Evolutionary conservation across 2,113 vertebrate genomes (phyloP).

Genomic region (Engystomops pustulosus): DNA sequence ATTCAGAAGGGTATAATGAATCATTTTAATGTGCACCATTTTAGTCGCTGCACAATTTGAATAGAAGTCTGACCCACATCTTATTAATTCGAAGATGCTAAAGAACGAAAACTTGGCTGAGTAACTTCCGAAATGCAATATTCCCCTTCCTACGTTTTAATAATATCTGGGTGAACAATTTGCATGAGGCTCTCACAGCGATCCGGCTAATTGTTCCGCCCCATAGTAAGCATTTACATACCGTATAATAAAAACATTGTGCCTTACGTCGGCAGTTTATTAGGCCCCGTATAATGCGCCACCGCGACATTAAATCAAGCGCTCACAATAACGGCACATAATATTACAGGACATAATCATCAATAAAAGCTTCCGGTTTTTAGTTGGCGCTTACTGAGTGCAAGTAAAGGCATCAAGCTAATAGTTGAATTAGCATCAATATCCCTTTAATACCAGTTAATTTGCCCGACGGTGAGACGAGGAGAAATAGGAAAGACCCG

Average conservation of each 20-base stretch:
- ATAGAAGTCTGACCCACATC: constrained; percentile 23
- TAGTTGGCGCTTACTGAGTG: neutral
- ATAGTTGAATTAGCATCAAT: constrained; percentile 22
- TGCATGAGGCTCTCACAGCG: constrained; percentile 44
- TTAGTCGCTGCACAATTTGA: constrained; percentile 18
- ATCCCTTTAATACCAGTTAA: constrained; percentile 27
- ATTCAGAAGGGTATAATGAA: constrained; percentile 17
- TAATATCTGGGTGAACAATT: constrained; percentile 40
- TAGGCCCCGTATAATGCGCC: constrained; percentile 36
- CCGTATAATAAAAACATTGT: constrained; percentile 57
- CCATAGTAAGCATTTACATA: constrained; percentile 49
- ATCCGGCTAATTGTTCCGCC: constrained; percentile 46
- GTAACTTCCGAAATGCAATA: constrained; percentile 15
- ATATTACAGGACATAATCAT: constrained; percentile 48
- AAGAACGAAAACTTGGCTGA: constrained; percentile 20
- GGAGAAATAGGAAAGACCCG: neutral
- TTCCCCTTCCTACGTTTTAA: constrained; percentile 34
- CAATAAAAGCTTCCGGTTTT: constrained; percentile 28
- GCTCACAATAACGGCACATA: constrained; percentile 43
- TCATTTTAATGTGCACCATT: constrained; percentile 27
- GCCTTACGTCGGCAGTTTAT: constrained; percentile 52
- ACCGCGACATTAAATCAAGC: constrained; percentile 13
- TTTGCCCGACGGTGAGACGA: neutral
- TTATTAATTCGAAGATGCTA: constrained; percentile 17
- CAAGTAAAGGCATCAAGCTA: neutral